Percentiles rank a stretch among this genome's conserved stretches.
Conservation (phyloP, 1,140 invertebrate genomes). For the Carposina sasakii region DNA sequence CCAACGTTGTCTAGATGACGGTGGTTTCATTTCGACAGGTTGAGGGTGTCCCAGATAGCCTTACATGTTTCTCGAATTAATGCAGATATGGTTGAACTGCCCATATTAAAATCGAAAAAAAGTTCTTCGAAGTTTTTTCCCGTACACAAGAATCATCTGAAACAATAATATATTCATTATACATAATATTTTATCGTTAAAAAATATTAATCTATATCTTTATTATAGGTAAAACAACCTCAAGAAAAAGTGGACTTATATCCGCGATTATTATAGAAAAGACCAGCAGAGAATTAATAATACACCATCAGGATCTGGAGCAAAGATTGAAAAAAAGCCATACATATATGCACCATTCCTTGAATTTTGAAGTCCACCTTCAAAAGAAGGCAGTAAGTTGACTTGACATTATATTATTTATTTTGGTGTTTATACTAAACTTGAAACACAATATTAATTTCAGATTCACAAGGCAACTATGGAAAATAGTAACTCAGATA, state of each 20-base stretch:
- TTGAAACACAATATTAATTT: not conserved
- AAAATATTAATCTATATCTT: constrained; percentile 10
- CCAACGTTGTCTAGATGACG: constrained; percentile 21
- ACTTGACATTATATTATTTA: too few species aligned
- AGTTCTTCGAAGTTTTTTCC: constrained; percentile 17
- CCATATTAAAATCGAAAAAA: constrained; percentile 13
- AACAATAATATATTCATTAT: constrained; percentile 13
- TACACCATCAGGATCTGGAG: constrained; percentile 10
- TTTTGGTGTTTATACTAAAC: too few species aligned
- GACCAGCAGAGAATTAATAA: constrained; percentile 7
- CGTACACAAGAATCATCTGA: constrained; percentile 11
- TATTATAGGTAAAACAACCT: constrained; percentile 6
- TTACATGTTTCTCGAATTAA: constrained; percentile 20
- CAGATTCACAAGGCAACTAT: constrained; percentile 6
- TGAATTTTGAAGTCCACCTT: constrained; percentile 2
- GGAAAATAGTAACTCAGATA: constrained; percentile 5
- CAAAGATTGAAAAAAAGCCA: constrained; percentile 9
- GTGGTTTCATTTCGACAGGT: constrained; percentile 21
- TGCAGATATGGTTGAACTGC: constrained; percentile 13
- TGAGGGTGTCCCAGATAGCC: constrained; percentile 16
- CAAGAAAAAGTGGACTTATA: constrained; percentile 11
- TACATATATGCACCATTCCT: not conserved
- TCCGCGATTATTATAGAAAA: constrained; percentile 11
- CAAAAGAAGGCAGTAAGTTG: constrained; percentile 9
- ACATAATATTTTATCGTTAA: constrained; percentile 7